Percentiles rank a stretch among this genome's conserved stretches.
Evolutionary conservation across 2,888 invertebrate species (phyloP).

Genomic region (Axea sp.): DNA sequence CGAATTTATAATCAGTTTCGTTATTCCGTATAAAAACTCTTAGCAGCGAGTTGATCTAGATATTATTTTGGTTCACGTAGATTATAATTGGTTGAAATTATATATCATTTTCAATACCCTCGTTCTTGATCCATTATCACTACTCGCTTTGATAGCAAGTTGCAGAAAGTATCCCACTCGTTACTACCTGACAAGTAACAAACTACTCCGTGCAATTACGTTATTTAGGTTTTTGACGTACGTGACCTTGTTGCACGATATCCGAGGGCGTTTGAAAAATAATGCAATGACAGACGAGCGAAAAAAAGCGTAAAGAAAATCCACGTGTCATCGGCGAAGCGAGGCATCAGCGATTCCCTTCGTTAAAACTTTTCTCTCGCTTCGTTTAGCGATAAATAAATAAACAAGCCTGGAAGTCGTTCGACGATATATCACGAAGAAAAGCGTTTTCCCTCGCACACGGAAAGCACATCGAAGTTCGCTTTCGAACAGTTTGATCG

Average conservation of each 20-base stretch:
- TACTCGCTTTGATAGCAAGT: constrained; percentile 23
- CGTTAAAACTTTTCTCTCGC: too few species aligned
- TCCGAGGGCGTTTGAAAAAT: neutral
- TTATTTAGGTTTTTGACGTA: constrained; percentile 25
- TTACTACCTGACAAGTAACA: constrained; percentile 33
- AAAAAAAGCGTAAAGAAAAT: too few species aligned
- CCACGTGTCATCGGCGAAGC: too few species aligned
- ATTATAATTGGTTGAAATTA: constrained; percentile 33
- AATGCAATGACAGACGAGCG: too few species aligned
- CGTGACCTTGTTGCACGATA: constrained; percentile 25
- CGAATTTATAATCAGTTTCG: too few species aligned
- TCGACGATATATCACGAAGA: constrained; percentile 2
- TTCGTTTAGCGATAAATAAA: constrained; percentile 5
- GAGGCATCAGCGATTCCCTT: too few species aligned
- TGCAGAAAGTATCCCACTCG: constrained; percentile 21
- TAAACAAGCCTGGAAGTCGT: neutral
- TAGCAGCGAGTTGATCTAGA: too few species aligned
- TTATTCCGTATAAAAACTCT: too few species aligned
- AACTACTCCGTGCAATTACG: constrained; percentile 25
- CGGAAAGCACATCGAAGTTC: constrained; percentile 7
- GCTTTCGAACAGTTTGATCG: constrained; percentile 11
- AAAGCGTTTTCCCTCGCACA: neutral
- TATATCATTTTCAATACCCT: constrained; percentile 39
- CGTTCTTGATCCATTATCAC: constrained; percentile 37
- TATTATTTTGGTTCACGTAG: constrained; percentile 2